Conservation (phyloP, 2,888 invertebrate genomes). For the Pheosia tremula region DNA sequence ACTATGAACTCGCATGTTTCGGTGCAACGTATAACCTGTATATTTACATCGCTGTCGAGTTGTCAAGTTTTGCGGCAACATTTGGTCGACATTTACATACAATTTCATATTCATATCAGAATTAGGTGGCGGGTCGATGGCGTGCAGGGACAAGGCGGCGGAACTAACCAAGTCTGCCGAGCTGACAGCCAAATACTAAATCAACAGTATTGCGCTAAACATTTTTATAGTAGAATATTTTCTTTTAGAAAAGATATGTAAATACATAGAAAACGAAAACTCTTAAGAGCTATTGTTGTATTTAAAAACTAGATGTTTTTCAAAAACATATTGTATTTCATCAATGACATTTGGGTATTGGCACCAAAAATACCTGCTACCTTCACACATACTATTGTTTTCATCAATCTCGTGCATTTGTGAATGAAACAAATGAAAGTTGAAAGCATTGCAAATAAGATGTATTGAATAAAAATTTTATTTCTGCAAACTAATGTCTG, state of each 20-base stretch:
- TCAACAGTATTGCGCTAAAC: slow-evolving; percentile 34
- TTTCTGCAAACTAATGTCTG: slow-evolving; percentile 82
- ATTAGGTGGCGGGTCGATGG: slow-evolving; percentile 66
- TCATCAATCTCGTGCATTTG: not conserved
- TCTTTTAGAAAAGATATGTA: slow-evolving; percentile 12
- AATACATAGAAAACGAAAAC: not conserved
- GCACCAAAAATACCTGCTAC: too few relatives aligned
- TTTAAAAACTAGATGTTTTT: not conserved
- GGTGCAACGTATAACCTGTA: slow-evolving; percentile 63
- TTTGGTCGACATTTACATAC: slow-evolving; percentile 76
- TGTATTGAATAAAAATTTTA: slow-evolving; percentile 82
- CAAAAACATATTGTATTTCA: not conserved
- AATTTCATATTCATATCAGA: slow-evolving; percentile 81
- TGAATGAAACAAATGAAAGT: slow-evolving; percentile 71
- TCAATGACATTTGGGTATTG: too few relatives aligned
- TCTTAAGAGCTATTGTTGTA: not conserved
- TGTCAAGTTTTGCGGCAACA: slow-evolving; percentile 73
- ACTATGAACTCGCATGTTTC: slow-evolving; percentile 71
- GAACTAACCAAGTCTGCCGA: slow-evolving; percentile 44
- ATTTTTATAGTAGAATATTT: slow-evolving; percentile 26
- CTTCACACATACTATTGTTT: too few relatives aligned
- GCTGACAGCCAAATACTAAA: slow-evolving; percentile 39
- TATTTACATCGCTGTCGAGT: slow-evolving; percentile 74
- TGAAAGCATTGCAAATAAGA: slow-evolving; percentile 75
- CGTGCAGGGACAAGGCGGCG: slow-evolving; percentile 36